Conservation (phyloP, 2,888 invertebrate genomes). For the Drosophila heteroneura region DNA sequence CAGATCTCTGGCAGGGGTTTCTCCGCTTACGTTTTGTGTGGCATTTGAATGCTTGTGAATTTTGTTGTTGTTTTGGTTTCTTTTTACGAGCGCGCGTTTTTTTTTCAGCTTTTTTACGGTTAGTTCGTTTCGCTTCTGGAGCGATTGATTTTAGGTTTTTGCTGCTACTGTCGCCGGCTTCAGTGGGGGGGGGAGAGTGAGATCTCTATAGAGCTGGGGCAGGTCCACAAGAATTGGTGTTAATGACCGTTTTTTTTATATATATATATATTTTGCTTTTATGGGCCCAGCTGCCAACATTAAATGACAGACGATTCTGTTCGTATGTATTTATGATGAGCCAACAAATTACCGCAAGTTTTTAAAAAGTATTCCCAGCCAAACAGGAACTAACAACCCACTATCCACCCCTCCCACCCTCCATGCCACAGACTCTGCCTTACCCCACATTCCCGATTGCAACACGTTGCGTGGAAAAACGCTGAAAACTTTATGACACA, state of each 20-base stretch:
- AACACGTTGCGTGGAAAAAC: constrained; percentile 36
- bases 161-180: constrained; percentile 8
- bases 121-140: constrained; percentile 57
- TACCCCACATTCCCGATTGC: neutral
- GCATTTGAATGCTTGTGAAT: constrained; percentile 58
- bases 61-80: constrained; percentile 41
- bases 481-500: constrained; percentile 74
- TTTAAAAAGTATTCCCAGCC: constrained; percentile 14
- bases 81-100: constrained; percentile 56
- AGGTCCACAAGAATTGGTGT: constrained; percentile 47
- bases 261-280: constrained; percentile 2
- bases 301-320: constrained; percentile 38
- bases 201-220: constrained; percentile 3
- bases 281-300: constrained; percentile 49
- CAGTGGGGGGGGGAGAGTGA: neutral
- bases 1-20: constrained; percentile 11
- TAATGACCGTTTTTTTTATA: constrained; percentile 42
- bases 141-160: constrained; percentile 66
- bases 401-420: neutral
- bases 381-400: constrained; percentile 11
- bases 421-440: neutral
- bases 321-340: constrained; percentile 33
- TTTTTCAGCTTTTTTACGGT: constrained; percentile 53
- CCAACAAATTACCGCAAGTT: constrained; percentile 42
- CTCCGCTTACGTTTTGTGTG: constrained; percentile 60